phyloP scores from a whole-genome alignment of 2,113 vertebrate genomes.

The Myotis davidii region DNA sequence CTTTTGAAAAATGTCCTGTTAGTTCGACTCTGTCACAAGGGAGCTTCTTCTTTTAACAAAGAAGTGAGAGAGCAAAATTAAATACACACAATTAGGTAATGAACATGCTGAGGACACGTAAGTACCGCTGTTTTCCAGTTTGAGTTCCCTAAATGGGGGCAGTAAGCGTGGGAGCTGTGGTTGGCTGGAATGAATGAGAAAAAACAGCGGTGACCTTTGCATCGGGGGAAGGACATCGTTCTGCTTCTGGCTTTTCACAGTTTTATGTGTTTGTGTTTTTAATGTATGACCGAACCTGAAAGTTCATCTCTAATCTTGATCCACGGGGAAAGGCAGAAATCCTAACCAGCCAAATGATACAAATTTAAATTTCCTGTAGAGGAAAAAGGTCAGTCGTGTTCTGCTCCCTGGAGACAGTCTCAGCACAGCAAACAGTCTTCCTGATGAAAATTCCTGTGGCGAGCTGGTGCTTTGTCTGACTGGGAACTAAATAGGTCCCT shows the following conservation, averaged over 20 bases:
- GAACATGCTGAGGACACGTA: neutral
- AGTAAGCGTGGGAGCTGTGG: neutral
- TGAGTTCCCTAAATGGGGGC: neutral
- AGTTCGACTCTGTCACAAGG: neutral
- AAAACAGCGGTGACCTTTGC: conserved; percentile 50
- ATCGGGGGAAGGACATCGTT: neutral
- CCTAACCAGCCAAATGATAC: conserved; percentile 64
- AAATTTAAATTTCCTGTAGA: conserved; percentile 70
- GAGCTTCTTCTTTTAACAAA: conserved; percentile 46
- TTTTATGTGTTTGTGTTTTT: conserved; percentile 61
- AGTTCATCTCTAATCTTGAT: conserved; percentile 63
- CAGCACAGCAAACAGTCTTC: conserved; percentile 3
- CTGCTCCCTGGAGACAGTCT: conserved; percentile 46
- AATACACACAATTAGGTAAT: neutral
- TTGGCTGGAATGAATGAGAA: conserved; percentile 8
- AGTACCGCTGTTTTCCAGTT: neutral
- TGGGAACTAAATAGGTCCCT: conserved; percentile 74
- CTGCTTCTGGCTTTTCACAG: conserved; percentile 48
- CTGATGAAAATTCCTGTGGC: conserved; percentile 68
- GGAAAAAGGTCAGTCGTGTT: conserved; percentile 69
- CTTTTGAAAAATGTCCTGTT: conserved; percentile 9
- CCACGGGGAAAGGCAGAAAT: conserved; percentile 59
- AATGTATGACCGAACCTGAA: conserved; percentile 55
- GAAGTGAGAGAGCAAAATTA: conserved; percentile 15
- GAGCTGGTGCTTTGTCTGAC: conserved; percentile 63